phyloP scores from a whole-genome alignment of 2,113 vertebrate genomes.

The Heliornis fulica region DNA sequence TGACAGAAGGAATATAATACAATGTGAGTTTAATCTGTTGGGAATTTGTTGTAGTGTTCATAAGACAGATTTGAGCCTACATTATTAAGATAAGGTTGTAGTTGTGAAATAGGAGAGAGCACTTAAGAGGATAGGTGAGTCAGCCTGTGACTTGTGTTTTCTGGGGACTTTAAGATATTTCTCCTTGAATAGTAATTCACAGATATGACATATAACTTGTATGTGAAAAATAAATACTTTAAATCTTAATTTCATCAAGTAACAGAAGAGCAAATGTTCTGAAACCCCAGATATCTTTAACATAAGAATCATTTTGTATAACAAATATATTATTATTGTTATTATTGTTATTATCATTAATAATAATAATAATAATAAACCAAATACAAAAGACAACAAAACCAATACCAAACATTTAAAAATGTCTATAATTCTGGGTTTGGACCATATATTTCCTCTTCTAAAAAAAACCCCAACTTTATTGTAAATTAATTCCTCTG shows the following conservation, averaged over 20 bases:
- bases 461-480: not conserved
- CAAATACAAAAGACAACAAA: too few species aligned
- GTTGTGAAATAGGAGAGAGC: not conserved
- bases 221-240: not conserved
- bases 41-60: not conserved
- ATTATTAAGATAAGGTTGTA: not conserved
- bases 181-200: not conserved
- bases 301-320: not conserved
- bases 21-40: not conserved
- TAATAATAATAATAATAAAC: too few species aligned
- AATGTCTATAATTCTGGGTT: not conserved
- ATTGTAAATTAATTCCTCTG: not conserved
- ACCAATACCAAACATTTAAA: too few species aligned
- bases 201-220: not conserved
- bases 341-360: too few species aligned
- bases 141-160: not conserved
- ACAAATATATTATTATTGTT: too few species aligned
- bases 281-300: not conserved
- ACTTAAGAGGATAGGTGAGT: not conserved
- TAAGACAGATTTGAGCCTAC: not conserved
- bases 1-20: not conserved
- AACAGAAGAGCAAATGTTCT: not conserved
- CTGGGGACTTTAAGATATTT: not conserved
- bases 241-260: not conserved
- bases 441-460: not conserved